These are phyloP conservation scores for Trypoxylus dichotomus DNA, from an alignment of 1,140 invertebrate species.

Conservation along the genomic window DNA sequence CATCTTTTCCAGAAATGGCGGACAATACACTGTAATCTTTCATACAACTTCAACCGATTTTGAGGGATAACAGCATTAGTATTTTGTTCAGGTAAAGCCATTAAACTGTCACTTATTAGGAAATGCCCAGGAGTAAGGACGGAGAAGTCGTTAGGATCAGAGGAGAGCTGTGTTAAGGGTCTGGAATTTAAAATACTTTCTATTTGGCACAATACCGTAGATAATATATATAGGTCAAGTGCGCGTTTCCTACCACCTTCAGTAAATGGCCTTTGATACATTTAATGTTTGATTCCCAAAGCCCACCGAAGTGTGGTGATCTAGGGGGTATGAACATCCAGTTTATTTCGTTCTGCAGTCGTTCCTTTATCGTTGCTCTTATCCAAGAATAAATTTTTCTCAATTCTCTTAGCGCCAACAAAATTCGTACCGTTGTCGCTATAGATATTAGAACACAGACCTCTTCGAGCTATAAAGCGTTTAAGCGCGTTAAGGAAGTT, in stretches of 20 bases:
- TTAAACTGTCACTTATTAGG: neutral
- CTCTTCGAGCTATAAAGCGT: constrained; percentile 43
- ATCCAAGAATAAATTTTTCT: neutral
- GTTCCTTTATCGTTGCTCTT: neutral
- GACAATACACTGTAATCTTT: neutral
- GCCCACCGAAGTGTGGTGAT: constrained; percentile 46
- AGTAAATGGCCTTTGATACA: constrained; percentile 43
- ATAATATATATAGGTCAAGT: neutral
- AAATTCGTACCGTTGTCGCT: constrained; percentile 35
- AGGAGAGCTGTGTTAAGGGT: neutral
- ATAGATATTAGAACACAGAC: constrained; percentile 39
- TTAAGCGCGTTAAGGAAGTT: constrained; percentile 42
- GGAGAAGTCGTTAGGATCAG: neutral
- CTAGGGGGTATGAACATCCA: constrained; percentile 38
- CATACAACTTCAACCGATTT: neutral
- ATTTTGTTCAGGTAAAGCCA: neutral
- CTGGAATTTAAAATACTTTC: neutral
- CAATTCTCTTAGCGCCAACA: constrained; percentile 25
- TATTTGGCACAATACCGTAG: neutral
- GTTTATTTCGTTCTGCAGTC: neutral
- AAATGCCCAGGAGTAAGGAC: neutral
- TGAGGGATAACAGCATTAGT: neutral
- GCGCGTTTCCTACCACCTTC: neutral
- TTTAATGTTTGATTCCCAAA: constrained; percentile 48
- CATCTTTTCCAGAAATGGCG: neutral